These are phyloP conservation scores for Masticophis lateralis DNA, from an alignment of 2,797 vertebrate species.

Conservation along the genomic window DNA sequence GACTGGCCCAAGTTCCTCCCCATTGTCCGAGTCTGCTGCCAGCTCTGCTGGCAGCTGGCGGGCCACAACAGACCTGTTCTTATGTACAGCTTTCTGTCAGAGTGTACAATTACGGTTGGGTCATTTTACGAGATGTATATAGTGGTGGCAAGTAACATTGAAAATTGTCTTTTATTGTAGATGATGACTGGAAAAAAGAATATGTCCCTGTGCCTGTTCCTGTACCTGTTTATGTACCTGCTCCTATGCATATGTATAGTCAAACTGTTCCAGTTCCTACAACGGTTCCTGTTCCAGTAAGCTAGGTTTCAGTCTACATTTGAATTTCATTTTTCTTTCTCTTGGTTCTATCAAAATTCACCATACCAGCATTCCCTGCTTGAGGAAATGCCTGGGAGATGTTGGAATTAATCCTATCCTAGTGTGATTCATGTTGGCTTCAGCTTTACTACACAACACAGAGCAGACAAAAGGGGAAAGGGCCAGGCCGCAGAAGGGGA, in stretches of 20 bases:
- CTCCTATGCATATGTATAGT: constrained; percentile 95
- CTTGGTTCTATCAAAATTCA: not conserved
- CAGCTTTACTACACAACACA: not conserved
- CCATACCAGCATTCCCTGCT: not conserved
- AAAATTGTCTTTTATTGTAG: constrained; percentile 63
- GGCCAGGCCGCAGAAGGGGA: not conserved
- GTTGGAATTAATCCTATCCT: not conserved
- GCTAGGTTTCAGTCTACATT: constrained; percentile 52
- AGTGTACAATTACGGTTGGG: constrained; percentile 29
- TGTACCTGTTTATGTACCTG: constrained; percentile 91
- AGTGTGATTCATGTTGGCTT: not conserved
- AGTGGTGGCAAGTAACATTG: constrained; percentile 24
- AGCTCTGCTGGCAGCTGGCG: too few relatives aligned
- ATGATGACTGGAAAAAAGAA: constrained; percentile 88
- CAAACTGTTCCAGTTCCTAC: constrained; percentile 86
- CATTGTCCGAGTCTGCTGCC: too few relatives aligned
- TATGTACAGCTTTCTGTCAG: not conserved
- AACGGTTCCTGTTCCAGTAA: constrained; percentile 90
- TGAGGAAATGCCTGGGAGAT: not conserved
- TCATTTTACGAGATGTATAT: constrained; percentile 14
- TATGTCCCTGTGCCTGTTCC: constrained; percentile 93
- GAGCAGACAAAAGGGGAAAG: not conserved
- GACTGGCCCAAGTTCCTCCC: too few relatives aligned
- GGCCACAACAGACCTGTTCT: not conserved
- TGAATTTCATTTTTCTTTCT: not conserved